A percentile compares a stretch with the other conserved stretches of the same genome.
These are phyloP conservation scores for Lucinisca nassula DNA, from an alignment of 2,888 invertebrate genomes.

Conservation along the genomic window DNA sequence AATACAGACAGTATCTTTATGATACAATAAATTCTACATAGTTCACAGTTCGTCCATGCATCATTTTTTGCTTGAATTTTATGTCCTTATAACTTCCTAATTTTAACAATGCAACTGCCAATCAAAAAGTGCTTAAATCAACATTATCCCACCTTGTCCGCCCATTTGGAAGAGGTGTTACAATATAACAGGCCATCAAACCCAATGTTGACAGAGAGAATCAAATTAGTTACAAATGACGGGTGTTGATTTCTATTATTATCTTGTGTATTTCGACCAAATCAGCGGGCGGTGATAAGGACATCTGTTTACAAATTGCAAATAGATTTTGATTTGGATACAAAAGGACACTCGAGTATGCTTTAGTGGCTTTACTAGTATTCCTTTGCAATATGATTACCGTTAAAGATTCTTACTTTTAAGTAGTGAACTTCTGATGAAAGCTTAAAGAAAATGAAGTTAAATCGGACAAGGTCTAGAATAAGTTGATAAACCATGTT, in stretches of 20 bases:
- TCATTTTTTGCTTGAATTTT: background rate
- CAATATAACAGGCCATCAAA: conserved; percentile 16
- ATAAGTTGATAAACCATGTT: no score
- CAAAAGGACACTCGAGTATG: background rate
- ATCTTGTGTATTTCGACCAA: background rate
- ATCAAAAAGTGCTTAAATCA: background rate
- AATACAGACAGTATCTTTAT: no score
- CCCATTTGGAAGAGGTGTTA: background rate
- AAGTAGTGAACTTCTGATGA: background rate
- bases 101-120: background rate
- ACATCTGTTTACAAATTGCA: conserved; percentile 14
- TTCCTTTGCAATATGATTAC: background rate
- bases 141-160: conserved; percentile 3
- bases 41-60: no score
- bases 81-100: background rate
- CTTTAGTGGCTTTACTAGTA: background rate
- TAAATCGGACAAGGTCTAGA: no score
- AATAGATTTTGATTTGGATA: background rate
- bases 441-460: background rate
- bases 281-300: background rate
- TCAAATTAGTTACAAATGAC: conserved; percentile 6
- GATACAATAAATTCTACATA: no score
- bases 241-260: conserved; percentile 19
- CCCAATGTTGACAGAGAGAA: background rate
- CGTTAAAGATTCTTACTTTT: background rate